Base-by-base conservation (phyloP, 1,140 invertebrate species). In the Proctacanthus coquilletti region DNA sequence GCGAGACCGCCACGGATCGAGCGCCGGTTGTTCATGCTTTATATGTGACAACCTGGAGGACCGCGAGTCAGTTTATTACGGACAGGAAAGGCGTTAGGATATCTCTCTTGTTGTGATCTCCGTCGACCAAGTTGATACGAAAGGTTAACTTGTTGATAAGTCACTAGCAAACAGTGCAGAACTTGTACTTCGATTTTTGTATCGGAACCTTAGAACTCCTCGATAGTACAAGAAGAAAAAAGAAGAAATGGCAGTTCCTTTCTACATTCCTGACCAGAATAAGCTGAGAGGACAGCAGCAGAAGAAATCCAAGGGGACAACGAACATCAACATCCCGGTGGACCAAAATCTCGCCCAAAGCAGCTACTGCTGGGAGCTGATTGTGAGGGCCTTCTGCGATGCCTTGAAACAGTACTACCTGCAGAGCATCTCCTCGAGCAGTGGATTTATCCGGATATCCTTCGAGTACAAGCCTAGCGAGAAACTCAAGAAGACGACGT, bases 401-500 rank as follows among this genome's bases (percentile, higher is more conserved):
- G 23, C 23, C 23, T 13, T 27, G 8, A 27, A 27, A 13, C 8
- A 27, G 13, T 27, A 27, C 23, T 27, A 27, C 23, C 23, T 27
- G 8, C 23, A 27, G 13, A 27, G 23, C 13, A 9, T 27, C 8
- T 8, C 23, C 8, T 8, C 23, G 8, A 8, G 23, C 8, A 27
- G 23, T 13, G 23, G 23, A 9, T 27, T 27, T 13, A 27, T 27
- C 8, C 8, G 23, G 23, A 27, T 27, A 27, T 27, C 23, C 23
- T 27, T 27, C 23, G 23, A 27, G 13, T 27, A 9, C 23, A 27
- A 27, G 23, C 23, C 23, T 13, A 27, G 13, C 13, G 23, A 27
- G 23, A 27, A 27, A 27, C 23, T 27, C 8, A 27, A 27, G 23
- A 27, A 27, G 23, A 27, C 23, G n/a, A n/a, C n/a, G n/a, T n/a